Conservation (phyloP, 2,797 vertebrate genomes). For the Ispidina lecontei region DNA sequence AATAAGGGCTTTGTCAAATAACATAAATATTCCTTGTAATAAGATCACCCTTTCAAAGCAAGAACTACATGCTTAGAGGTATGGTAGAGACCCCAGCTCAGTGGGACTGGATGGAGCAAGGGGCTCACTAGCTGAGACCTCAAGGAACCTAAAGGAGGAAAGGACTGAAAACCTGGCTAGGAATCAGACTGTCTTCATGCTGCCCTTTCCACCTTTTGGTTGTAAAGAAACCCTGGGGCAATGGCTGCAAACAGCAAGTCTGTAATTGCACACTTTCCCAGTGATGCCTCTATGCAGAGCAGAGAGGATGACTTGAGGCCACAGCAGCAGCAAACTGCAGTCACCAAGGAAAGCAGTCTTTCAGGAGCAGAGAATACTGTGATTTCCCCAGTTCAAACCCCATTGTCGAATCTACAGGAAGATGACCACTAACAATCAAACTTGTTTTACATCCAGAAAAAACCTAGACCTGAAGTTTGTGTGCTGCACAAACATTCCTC, state of each 20-base stretch:
- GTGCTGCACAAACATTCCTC: neutral
- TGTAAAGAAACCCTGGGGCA: neutral
- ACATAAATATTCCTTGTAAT: neutral
- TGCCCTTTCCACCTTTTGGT: neutral
- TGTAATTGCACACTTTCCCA: neutral
- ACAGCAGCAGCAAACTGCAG: neutral
- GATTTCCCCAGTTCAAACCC: neutral
- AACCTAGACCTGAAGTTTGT: neutral
- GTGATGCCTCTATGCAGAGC: neutral
- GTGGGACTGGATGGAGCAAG: neutral
- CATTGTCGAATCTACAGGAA: neutral
- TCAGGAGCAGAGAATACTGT: neutral
- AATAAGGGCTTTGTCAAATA: slow-evolving; percentile 12
- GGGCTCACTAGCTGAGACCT: neutral
- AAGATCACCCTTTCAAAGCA: neutral
- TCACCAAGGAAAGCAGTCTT: neutral
- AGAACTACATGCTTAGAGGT: neutral
- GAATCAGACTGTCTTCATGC: neutral
- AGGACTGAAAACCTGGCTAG: neutral
- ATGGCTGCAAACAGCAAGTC: neutral
- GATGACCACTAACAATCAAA: neutral
- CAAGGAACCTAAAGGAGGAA: neutral
- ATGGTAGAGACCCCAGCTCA: neutral
- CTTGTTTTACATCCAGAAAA: neutral
- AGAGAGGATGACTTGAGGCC: neutral